Evolutionary conservation across 2,113 vertebrate species (phyloP).

Genomic region (Sebastes fasciatus): DNA sequence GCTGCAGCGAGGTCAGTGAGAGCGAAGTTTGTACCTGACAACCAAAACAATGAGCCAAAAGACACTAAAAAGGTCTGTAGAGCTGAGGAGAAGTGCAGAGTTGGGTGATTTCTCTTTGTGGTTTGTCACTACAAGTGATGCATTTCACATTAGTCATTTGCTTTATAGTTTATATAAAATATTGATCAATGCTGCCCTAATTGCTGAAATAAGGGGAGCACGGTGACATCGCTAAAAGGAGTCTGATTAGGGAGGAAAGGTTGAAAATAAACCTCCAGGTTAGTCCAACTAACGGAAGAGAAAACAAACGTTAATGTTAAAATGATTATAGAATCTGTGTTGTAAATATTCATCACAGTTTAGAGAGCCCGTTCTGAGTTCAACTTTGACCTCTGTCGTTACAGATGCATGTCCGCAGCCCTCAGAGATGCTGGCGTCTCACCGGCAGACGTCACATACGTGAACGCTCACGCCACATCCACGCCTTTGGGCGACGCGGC

Average conservation of each 20-base stretch:
- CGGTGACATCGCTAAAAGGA: not conserved
- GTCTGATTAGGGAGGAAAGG: not conserved
- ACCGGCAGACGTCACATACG: constrained; percentile 88
- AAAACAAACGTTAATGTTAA: not conserved
- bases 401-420: constrained; percentile 95
- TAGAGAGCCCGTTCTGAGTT: not conserved
- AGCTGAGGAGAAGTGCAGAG: not conserved
- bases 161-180: not conserved
- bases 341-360: not conserved
- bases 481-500: constrained; percentile 95
- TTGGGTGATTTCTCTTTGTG: not conserved
- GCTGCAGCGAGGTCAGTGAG: not conserved
- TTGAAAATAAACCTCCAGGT: not conserved
- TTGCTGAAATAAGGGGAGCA: not conserved
- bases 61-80: not conserved
- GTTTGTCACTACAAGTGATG: not conserved
- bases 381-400: not conserved
- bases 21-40: not conserved
- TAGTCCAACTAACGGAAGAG: not conserved
- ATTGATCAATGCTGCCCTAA: not conserved
- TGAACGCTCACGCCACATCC: constrained; percentile 97
- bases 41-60: not conserved
- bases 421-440: constrained; percentile 87
- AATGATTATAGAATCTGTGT: not conserved
- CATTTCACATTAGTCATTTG: not conserved